Conservation (phyloP, 2,797 vertebrate species). For the Manis crassicaudata region DNA sequence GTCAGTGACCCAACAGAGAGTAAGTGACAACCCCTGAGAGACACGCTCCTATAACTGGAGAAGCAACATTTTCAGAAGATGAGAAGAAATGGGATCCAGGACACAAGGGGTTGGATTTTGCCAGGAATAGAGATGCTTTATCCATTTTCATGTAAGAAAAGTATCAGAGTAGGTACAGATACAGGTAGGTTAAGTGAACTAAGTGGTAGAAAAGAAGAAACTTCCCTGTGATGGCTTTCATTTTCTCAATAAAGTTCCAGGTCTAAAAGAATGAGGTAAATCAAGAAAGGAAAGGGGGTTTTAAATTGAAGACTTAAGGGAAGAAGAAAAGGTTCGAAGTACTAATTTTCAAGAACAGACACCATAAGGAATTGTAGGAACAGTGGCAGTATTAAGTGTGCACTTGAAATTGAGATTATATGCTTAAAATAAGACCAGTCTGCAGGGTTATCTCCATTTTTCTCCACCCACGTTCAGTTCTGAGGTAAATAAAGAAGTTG, state of each 20-base stretch:
- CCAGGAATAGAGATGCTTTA: background rate
- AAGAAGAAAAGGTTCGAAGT: background rate
- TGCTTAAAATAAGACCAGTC: slow-evolving; percentile 12
- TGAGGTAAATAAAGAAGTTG: background rate
- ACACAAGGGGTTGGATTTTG: background rate
- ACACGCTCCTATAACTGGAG: background rate
- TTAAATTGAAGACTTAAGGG: slow-evolving; percentile 1
- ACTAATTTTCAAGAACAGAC: background rate
- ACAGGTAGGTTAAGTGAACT: background rate
- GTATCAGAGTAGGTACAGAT: background rate
- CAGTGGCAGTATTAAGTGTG: background rate
- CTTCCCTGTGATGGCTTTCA: background rate
- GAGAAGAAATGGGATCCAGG: background rate
- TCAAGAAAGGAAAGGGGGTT: background rate
- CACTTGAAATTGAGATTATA: background rate
- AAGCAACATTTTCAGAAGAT: background rate
- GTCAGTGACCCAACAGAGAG: background rate
- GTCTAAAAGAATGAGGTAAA: background rate
- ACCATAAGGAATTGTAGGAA: background rate
- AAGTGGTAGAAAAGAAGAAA: background rate
- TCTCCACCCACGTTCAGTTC: background rate
- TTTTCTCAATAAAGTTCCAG: slow-evolving; percentile 4
- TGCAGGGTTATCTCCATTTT: background rate
- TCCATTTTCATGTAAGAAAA: background rate
- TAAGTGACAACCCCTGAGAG: background rate